These are phyloP conservation scores for Abramis brama DNA, from an alignment of 2,113 vertebrate genomes.

Conservation along the genomic window DNA sequence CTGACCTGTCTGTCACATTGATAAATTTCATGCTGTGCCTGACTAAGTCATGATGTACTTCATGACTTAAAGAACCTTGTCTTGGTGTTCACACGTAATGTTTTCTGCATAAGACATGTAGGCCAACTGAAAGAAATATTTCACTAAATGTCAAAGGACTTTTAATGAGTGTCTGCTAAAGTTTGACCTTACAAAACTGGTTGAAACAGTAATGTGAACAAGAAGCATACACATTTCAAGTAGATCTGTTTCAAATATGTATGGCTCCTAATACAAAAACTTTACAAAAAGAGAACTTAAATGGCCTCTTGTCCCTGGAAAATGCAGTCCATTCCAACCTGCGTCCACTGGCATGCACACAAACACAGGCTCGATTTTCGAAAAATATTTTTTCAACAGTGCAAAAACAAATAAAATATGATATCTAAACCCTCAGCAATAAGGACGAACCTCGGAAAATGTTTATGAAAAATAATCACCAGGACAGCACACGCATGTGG, in stretches of 20 bases:
- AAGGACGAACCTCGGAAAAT: conserved; percentile 75
- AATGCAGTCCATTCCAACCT: conserved; percentile 33
- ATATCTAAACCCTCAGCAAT: conserved; percentile 71
- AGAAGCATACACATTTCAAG: conserved; percentile 18
- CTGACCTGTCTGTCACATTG: conserved; percentile 20
- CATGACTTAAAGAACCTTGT: background rate
- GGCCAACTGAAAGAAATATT: conserved; percentile 20
- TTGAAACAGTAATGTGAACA: conserved; percentile 24
- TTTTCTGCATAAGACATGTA: background rate
- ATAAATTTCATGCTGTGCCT: background rate
- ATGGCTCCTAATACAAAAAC: conserved; percentile 21
- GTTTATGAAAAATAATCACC: conserved; percentile 80
- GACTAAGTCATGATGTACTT: background rate
- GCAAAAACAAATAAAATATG: conserved; percentile 65
- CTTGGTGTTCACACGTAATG: conserved; percentile 14
- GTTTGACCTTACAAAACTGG: conserved; percentile 32
- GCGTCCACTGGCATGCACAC: conserved; percentile 38
- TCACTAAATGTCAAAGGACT: conserved; percentile 39
- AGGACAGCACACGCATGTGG: conserved; percentile 70
- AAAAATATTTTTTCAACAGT: conserved; percentile 67
- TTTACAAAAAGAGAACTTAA: conserved; percentile 11
- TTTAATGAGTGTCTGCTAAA: conserved; percentile 36
- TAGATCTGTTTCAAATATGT: conserved; percentile 20
- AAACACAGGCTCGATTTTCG: conserved; percentile 40
- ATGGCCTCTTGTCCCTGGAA: conserved; percentile 20